Evolutionary conservation across 2,888 invertebrate genomes (phyloP), one percentile per base, ranked within the genome.

Genomic region (Leptopterna dolabrata): DNA sequence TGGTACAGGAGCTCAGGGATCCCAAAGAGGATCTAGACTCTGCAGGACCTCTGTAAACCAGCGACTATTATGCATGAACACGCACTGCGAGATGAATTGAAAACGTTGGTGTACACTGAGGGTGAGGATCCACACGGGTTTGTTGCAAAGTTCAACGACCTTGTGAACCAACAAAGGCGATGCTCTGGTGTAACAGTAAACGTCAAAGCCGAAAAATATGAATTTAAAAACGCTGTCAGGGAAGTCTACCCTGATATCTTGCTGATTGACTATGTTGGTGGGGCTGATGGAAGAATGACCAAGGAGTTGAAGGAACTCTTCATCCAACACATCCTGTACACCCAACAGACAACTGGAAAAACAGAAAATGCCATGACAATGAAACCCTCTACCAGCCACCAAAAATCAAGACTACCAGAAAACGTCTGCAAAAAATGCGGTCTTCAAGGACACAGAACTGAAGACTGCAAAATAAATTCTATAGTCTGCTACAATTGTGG

Each of bases 271-370:
- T n/a, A 11, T n/a, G 70, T 70, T 70, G 70, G 70, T 70, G 70
- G 70, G 9, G 70, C 70, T 47, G 47, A 47, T n/a, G n/a, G n/a
- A n/a, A n/a, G n/a, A 76, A 36, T 41, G 11, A n/a, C 76, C 7
- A 76, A 76, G 36, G 76, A 76, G 36, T 7, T 76, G 7, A 76
- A 76, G n/a, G 76, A 76, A 4, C 76, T 13, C 11, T 76, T 76
- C 41, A 76, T 76, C 43, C 76, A 76, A 76, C 76, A 76, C 36
- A n/a, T 76, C 4, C 13, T 76, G 9, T 76, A 13, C 76, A 76
- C 30, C 11, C 19, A 30, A 1, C 76, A 14, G 7, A n/a, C 4
- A 13, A 19, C 9, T 24, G 71, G 16, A 6, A 16, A 71, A 24
- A 71, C 27, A 16, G 16, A 71, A 3, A 6, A 71, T 11, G 71